phyloP scores from a whole-genome alignment of 2,888 invertebrate genomes.

The Gryllus longicercus region DNA sequence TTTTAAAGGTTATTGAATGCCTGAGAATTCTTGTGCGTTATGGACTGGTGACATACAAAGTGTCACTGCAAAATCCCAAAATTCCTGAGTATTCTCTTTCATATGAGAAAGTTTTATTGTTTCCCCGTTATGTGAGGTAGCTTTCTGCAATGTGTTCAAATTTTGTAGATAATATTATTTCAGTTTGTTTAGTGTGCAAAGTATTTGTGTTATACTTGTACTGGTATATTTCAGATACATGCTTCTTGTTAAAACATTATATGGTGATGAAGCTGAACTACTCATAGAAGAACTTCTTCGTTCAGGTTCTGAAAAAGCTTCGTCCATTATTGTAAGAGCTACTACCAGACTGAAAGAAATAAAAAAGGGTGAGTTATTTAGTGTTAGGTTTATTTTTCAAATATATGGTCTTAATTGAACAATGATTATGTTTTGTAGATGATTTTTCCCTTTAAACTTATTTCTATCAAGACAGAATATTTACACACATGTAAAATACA shows the following conservation, averaged over 20 bases:
- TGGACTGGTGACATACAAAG: conserved; percentile 67
- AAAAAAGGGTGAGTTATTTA: conserved; percentile 41
- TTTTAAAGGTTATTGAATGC: conserved; percentile 65
- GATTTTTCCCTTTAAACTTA: neutral
- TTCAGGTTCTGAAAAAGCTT: conserved; percentile 69
- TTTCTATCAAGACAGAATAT: neutral
- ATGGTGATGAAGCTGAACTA: conserved; percentile 75
- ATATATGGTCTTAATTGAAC: too few relatives aligned
- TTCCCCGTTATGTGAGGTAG: conserved; percentile 61
- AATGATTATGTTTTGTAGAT: neutral
- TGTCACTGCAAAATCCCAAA: conserved; percentile 57
- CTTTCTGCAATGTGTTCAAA: conserved; percentile 40
- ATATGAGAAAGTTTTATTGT: conserved; percentile 65
- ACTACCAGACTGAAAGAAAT: conserved; percentile 59
- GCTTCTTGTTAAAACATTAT: conserved; percentile 63
- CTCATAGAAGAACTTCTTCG: conserved; percentile 79
- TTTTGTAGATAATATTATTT: too few relatives aligned
- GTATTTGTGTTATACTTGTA: conserved; percentile 38
- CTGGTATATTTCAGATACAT: conserved; percentile 53
- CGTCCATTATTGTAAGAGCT: conserved; percentile 66
- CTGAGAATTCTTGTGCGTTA: conserved; percentile 77
- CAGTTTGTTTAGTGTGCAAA: conserved; percentile 55
- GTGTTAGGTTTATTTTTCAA: too few relatives aligned
- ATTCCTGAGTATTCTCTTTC: conserved; percentile 68
- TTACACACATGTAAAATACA: too few relatives aligned